Evolutionary conservation across 2,888 invertebrate genomes (phyloP).

Genomic region (Platycheirus albimanus): DNA sequence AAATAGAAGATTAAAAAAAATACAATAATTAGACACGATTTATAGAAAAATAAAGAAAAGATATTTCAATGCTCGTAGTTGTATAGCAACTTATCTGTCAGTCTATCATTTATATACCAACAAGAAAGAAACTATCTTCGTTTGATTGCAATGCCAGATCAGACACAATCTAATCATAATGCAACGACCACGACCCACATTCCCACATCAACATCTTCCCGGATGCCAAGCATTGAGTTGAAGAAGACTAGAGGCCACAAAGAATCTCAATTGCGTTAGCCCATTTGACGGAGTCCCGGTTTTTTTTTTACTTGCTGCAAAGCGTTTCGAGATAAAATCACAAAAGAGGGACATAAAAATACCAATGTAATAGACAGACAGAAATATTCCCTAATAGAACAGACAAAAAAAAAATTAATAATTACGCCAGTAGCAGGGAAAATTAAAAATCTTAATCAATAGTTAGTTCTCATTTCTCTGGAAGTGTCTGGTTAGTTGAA

Average conservation of each 20-base stretch:
- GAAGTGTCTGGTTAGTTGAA: conserved; percentile 29
- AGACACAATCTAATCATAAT: conserved; percentile 61
- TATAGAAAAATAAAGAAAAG: conserved; percentile 29
- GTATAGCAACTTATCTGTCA: conserved; percentile 17
- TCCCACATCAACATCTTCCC: conserved; percentile 53
- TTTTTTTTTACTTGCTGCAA: conserved; percentile 42
- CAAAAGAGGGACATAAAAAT: conserved; percentile 24
- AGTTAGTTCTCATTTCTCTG: conserved; percentile 52
- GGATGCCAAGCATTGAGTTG: conserved; percentile 35
- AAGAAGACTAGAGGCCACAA: background rate
- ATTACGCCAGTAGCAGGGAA: conserved; percentile 34
- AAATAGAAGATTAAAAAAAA: conserved; percentile 28
- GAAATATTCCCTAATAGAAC: conserved; percentile 35
- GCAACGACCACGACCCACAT: conserved; percentile 64
- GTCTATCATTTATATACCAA: conserved; percentile 7
- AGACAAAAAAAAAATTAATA: conserved; percentile 36
- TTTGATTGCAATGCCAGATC: conserved; percentile 53
- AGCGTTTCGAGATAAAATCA: conserved; percentile 42
- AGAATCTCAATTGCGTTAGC: conserved; percentile 57
- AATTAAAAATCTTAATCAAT: conserved; percentile 60
- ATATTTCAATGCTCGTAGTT: conserved; percentile 18
- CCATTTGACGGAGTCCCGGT: conserved; percentile 58
- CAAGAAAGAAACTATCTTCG: conserved; percentile 41
- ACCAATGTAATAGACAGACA: conserved; percentile 8
- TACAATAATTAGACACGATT: conserved; percentile 56